A percentile compares a stretch with the other conserved stretches of the same genome.
Evolutionary conservation across 2,113 vertebrate genomes (phyloP).

Genomic region (Prolemur simus): DNA sequence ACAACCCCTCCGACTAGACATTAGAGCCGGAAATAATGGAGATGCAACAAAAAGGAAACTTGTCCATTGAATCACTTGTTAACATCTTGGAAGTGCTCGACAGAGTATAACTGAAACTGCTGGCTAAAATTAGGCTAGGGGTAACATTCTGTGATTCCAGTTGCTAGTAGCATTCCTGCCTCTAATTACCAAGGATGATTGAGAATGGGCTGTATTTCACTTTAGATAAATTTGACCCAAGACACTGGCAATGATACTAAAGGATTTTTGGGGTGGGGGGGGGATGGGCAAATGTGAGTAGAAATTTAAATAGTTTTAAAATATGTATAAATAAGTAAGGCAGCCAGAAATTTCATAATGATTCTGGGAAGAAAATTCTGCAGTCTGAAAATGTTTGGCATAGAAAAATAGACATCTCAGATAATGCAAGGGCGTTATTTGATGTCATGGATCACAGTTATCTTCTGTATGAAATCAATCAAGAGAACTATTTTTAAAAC

Average conservation of each 20-base stretch:
- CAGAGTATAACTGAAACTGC: neutral
- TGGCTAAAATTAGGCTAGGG: neutral
- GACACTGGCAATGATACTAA: neutral
- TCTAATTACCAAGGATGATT: constrained; percentile 9
- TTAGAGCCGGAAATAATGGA: neutral
- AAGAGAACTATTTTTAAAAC: constrained; percentile 34
- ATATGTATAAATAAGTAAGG: constrained; percentile 61
- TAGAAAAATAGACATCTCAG: constrained; percentile 74
- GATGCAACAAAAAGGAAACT: neutral
- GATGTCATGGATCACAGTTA: neutral
- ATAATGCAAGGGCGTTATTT: constrained; percentile 9
- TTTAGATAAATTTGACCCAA: constrained; percentile 38
- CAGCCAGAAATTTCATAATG: constrained; percentile 63
- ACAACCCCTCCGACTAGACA: neutral
- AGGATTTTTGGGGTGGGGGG: neutral
- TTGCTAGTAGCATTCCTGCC: neutral
- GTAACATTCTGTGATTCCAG: neutral
- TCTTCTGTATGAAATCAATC: neutral
- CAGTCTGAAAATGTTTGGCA: constrained; percentile 42
- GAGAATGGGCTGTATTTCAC: neutral
- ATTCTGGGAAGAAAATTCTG: constrained; percentile 67
- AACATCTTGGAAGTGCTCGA: neutral
- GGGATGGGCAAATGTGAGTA: neutral
- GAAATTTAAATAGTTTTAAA: constrained; percentile 41
- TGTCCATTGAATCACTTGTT: neutral